Base-by-base conservation (phyloP, 2,888 invertebrate species). In the Bedellia somnulentella region DNA sequence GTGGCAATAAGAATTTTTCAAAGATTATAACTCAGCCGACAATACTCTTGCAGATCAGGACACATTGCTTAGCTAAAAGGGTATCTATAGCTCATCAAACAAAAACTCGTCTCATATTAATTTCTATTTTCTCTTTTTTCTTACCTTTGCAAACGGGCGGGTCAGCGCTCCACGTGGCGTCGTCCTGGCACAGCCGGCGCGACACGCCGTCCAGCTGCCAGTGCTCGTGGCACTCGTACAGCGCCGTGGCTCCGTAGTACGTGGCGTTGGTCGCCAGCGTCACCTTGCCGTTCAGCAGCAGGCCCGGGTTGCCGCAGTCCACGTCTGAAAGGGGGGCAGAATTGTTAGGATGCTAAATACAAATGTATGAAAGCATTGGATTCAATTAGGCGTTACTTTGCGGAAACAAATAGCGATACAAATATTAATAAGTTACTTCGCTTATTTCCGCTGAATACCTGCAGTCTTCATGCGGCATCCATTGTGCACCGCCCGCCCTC, bases 91-190 rank as follows among this genome's bases (percentile, higher is more conserved):
- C 5, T 8, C 24, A 8, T 18, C 18, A 9, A 5, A 18, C 18
- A 18, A 9, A 9, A 9, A n/a, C 2, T 6, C 10, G 24, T 24
- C n/a, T 26, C 14, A 26, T 8, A 10, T 11, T 6, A 23, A 8
- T 5, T 23, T 5, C 24, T 10, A 11, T 4, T 15, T n/a, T n/a
- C n/a, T n/a, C n/a, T n/a, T n/a, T n/a, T n/a, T n/a, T n/a, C n/a
- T 48, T 61, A 88, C 89, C 88, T 75, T 80, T 81, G 52, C 94
- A 94, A n/a, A 67, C 53, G 0, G 93, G 93, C 0, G 85, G 67
- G 34, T 88, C 89, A 11, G 89, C 87, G 47, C 91, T 90, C 94
- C 93, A 94, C 0, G 91, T 92, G 29, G 88, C 92, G 49, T 93
- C 88, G 49, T 93, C 93, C 31, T 90, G 80, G 49, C 93, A 94